Percentiles rank a stretch among this genome's conserved stretches.
Evolutionary conservation across 2,888 invertebrate genomes (phyloP).

Genomic region (Cheilosia urbana): DNA sequence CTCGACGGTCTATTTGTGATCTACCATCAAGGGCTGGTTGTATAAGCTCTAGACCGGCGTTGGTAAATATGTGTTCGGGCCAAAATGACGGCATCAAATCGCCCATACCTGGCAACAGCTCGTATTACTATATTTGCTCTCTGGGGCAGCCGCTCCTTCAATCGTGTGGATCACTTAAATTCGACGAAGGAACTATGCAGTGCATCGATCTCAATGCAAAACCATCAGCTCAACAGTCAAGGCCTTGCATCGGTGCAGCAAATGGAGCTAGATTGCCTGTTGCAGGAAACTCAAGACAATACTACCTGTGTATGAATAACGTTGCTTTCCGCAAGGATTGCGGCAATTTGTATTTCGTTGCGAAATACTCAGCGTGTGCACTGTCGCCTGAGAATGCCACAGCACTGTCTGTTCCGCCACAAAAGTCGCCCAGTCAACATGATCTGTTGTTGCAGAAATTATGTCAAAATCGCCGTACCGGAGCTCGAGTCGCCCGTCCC

Average conservation of each 20-base stretch:
- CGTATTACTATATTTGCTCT: slow-evolving; percentile 79
- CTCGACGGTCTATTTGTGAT: slow-evolving; percentile 75
- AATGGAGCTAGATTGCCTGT: slow-evolving; percentile 48
- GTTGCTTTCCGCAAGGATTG: slow-evolving; percentile 53
- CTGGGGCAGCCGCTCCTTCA: not conserved
- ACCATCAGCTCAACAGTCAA: not conserved
- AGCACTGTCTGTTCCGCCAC: slow-evolving; percentile 1
- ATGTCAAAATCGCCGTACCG: slow-evolving; percentile 76
- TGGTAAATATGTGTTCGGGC: slow-evolving; percentile 76
- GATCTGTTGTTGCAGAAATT: slow-evolving; percentile 30
- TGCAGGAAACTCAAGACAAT: slow-evolving; percentile 20
- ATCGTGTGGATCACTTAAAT: slow-evolving; percentile 23
- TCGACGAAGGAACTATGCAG: not conserved
- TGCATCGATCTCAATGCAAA: not conserved
- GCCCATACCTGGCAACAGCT: slow-evolving; percentile 80
- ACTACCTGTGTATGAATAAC: slow-evolving; percentile 58
- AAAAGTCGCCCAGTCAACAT: slow-evolving; percentile 23
- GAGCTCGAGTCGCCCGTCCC: slow-evolving; percentile 72
- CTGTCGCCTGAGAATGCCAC: not conserved
- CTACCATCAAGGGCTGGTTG: slow-evolving; percentile 75
- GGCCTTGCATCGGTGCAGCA: slow-evolving; percentile 16
- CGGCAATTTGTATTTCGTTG: slow-evolving; percentile 42
- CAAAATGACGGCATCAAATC: slow-evolving; percentile 78
- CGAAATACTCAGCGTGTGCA: slow-evolving; percentile 23
- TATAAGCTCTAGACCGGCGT: not conserved